These are phyloP conservation scores for Artibeus jamaicensis DNA, from an alignment of 2,797 vertebrate genomes.

Conservation along the genomic window DNA sequence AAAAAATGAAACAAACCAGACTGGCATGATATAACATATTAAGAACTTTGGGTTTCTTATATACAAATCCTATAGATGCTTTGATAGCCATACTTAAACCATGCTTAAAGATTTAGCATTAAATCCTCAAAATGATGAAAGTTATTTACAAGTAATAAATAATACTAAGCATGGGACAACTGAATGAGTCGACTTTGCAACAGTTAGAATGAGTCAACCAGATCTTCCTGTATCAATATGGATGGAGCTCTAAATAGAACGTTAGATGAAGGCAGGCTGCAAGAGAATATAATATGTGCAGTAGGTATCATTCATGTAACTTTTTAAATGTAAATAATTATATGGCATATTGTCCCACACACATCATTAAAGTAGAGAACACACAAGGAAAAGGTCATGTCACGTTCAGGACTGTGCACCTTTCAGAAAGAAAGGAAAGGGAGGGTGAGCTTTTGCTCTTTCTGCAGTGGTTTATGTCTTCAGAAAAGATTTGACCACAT, in stretches of 20 bases:
- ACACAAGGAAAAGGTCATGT: neutral
- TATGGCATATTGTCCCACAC: neutral
- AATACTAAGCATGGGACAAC: neutral
- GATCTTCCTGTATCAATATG: neutral
- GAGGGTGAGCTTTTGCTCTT: neutral
- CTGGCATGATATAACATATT: neutral
- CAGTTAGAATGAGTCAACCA: neutral
- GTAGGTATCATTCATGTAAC: neutral
- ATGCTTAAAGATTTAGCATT: neutral
- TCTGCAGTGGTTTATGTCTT: neutral
- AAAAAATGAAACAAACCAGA: neutral
- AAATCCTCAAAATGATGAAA: neutral
- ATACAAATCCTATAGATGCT: neutral
- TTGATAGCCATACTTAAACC: neutral
- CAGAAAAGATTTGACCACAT: neutral
- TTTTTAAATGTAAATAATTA: neutral
- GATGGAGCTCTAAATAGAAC: neutral
- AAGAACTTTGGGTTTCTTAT: neutral
- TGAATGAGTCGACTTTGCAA: neutral
- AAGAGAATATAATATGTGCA: neutral
- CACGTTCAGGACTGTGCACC: neutral
- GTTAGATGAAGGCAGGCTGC: neutral
- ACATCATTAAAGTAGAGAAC: neutral
- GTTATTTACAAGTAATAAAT: conserved; percentile 23
- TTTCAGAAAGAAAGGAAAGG: neutral